phyloP scores from a whole-genome alignment of 2,113 vertebrate genomes.

The Gnathonemus echidnorhynchus region DNA sequence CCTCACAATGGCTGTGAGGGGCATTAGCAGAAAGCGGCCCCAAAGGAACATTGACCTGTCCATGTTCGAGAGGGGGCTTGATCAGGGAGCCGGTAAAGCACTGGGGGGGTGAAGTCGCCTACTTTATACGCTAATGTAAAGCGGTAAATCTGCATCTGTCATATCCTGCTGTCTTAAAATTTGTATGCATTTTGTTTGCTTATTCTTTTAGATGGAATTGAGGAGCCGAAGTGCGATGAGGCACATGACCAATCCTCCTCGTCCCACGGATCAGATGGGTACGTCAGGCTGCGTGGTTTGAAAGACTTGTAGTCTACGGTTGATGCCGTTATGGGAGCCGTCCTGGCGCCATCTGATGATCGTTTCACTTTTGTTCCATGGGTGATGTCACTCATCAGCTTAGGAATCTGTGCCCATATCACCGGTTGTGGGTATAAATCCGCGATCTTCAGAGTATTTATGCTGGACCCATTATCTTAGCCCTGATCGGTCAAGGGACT shows the following conservation, averaged over 20 bases:
- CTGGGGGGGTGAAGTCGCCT: not conserved
- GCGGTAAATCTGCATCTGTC: not conserved
- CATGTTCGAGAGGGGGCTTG: constrained; percentile 52
- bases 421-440: no score
- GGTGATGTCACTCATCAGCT: not conserved
- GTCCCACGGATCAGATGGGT: not conserved
- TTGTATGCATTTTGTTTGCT: not conserved
- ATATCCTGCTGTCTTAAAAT: not conserved
- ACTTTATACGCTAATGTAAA: not conserved
- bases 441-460: no score
- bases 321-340: not conserved
- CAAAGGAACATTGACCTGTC: constrained; percentile 44
- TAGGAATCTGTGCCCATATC: not conserved
- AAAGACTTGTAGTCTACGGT: not conserved
- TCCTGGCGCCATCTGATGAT: not conserved
- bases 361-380: not conserved
- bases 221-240: not conserved
- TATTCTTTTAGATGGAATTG: not conserved
- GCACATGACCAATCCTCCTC: not conserved
- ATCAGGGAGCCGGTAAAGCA: constrained; percentile 29
- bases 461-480: no score
- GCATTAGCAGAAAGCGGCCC: constrained; percentile 49
- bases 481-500: not conserved
- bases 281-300: not conserved
- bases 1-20: constrained; percentile 23